Conservation (phyloP, 2,113 vertebrate genomes). For the Carollia perspicillata region DNA sequence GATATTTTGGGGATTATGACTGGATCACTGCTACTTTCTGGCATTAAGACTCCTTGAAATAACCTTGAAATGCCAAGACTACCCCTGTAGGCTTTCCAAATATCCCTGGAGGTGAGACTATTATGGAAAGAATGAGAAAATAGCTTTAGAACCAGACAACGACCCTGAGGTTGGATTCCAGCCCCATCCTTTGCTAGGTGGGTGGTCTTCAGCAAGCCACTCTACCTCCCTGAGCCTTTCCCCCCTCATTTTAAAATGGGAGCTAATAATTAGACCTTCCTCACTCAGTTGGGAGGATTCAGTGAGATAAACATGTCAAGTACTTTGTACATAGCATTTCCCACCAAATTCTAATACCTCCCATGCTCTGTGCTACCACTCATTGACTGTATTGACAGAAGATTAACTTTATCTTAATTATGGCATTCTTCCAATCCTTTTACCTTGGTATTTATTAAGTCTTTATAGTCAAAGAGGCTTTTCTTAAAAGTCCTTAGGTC, state of each 20-base stretch:
- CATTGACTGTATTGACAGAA: not conserved
- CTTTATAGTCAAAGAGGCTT: not conserved
- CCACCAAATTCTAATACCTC: not conserved
- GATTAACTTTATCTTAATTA: conserved; percentile 11
- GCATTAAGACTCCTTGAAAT: not conserved
- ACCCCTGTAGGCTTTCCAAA: not conserved
- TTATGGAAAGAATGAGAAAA: conserved; percentile 41
- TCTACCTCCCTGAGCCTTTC: not conserved
- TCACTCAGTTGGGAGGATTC: not conserved
- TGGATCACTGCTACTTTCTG: not conserved
- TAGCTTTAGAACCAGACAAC: not conserved
- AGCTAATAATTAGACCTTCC: not conserved
- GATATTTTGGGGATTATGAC: not conserved
- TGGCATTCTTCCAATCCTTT: not conserved
- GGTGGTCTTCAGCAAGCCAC: not conserved
- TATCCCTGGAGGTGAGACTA: not conserved
- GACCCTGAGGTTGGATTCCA: not conserved
- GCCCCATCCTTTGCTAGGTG: conserved; percentile 21
- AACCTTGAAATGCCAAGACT: not conserved
- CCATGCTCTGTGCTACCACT: not conserved
- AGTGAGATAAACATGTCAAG: not conserved
- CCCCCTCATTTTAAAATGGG: not conserved
- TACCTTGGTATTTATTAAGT: not conserved
- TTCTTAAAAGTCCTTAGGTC: not conserved
- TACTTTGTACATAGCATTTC: not conserved